Evolutionary conservation across 2,797 vertebrate species (phyloP), one percentile per base, ranked within the genome.

Genomic region (Crenuchus spilurus): DNA sequence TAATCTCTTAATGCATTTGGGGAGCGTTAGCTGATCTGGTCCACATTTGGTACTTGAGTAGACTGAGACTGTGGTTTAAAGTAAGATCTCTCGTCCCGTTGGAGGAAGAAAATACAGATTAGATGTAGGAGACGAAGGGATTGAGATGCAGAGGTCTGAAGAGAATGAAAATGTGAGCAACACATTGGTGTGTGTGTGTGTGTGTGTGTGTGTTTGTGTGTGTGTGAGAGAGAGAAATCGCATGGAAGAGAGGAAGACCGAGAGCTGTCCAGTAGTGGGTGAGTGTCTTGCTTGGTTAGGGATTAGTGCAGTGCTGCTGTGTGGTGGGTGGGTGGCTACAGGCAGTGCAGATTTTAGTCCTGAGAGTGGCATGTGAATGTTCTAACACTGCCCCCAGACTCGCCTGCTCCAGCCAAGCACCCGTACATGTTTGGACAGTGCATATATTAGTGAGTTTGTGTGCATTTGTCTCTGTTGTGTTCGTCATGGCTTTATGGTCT

Each of bases 401-500:
- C 24, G 31, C 31, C 55, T 58, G 55, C 55, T 35, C n/a, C n/a
- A 58, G 6, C 30, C 55, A 60, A 58, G 37, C 69, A 49, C 14
- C 31, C 28, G 18, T 11, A n/a, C 20, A 60, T 31, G 61, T 48
- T 26, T 22, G 14, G 44, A 24, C n/a, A 33, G n/a, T 37, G 31
- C 31, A 54, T 54, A 54, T 30, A 54, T 54, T 54, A 54, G 13
- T 30, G 51, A n/a, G 26, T 30, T 26, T 30, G 16, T 26, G 37
- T 61, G 33, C 2, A 20, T 39, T 8, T 26, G 22, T 42, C 6
- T 42, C 14, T 44, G 18, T 46, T 10, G 3, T 30, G 11, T 39
- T 42, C 9, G 52, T 52, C 41, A 24, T 49, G 10, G 35, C 51
- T 68, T 52, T 74, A 51, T 37, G 66, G 22, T 69, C 54, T 41